Conservation (phyloP, 1,140 invertebrate genomes). For the Apis florea region DNA sequence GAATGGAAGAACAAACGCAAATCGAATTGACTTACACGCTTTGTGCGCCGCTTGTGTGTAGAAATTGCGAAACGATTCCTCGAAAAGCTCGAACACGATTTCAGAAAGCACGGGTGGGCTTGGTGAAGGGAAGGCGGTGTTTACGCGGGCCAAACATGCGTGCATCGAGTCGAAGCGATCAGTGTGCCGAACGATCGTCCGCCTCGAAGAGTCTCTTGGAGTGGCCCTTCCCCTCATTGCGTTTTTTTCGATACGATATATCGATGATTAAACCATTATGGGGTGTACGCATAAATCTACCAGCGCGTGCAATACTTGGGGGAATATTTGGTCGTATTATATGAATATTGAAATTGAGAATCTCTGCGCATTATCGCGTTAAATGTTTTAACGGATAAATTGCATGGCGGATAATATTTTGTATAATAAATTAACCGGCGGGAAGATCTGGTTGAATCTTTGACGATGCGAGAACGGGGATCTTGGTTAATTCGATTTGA, state of each 20-base stretch:
- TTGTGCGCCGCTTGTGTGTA: background rate
- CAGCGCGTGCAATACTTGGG: background rate
- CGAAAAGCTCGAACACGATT: background rate
- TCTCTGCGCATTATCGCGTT: background rate
- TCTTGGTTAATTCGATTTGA: background rate
- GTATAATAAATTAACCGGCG: background rate
- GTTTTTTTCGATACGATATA: slow-evolving; percentile 26
- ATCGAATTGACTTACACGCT: background rate
- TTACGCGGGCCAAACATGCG: slow-evolving; percentile 7
- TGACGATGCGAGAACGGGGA: too few species aligned
- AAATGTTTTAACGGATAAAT: background rate
- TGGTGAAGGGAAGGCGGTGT: background rate
- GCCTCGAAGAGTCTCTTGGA: slow-evolving; percentile 6
- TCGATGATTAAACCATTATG: slow-evolving; percentile 28
- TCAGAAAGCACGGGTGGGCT: background rate
- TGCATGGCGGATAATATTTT: background rate
- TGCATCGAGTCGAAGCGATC: background rate
- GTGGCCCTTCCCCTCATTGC: slow-evolving; percentile 3
- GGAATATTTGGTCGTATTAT: background rate
- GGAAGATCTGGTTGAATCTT: background rate
- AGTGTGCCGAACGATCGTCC: slow-evolving; percentile 14
- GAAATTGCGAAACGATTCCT: background rate
- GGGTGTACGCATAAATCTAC: background rate
- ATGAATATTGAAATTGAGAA: background rate
- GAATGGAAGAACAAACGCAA: too few species aligned